A percentile compares a stretch with the other conserved stretches of the same genome.
Conservation (phyloP, 2,888 invertebrate genomes). For the Synergus laeviventris region DNA sequence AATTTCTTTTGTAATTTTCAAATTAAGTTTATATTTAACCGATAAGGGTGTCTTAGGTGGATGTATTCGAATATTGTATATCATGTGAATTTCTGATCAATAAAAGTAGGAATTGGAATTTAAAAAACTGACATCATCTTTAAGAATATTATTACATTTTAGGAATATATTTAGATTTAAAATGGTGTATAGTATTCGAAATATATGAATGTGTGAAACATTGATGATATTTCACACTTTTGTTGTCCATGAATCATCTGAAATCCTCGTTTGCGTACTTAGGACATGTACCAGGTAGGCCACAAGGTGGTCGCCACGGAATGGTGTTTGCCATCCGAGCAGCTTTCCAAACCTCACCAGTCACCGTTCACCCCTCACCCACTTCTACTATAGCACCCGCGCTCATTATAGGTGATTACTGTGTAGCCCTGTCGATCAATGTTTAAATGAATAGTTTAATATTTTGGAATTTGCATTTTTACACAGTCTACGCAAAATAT, state of each 20-base stretch:
- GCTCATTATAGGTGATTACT: constrained; percentile 75
- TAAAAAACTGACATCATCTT: not conserved
- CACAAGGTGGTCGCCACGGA: constrained; percentile 82
- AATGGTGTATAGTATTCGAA: not conserved
- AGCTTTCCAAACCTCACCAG: constrained; percentile 73
- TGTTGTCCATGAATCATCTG: constrained; percentile 43
- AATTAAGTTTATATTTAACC: not conserved
- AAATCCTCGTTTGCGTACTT: constrained; percentile 68
- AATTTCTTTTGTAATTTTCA: constrained; percentile 30
- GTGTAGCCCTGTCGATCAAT: constrained; percentile 65
- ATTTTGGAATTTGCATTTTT: constrained; percentile 38
- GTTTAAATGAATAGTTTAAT: constrained; percentile 54
- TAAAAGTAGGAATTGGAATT: not conserved
- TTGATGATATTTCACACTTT: not conserved
- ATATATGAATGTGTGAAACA: not conserved
- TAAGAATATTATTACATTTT: not conserved
- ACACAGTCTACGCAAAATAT: constrained; percentile 36
- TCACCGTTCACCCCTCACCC: constrained; percentile 74
- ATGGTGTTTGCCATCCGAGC: constrained; percentile 81
- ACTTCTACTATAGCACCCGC: constrained; percentile 74
- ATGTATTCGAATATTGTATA: not conserved
- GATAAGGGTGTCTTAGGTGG: no score
- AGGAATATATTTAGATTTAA: not conserved
- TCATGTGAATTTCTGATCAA: not conserved
- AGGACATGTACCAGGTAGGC: constrained; percentile 82